Evolutionary conservation across 2,113 vertebrate species (phyloP).

Genomic region (Oncorhynchus gorbuscha): DNA sequence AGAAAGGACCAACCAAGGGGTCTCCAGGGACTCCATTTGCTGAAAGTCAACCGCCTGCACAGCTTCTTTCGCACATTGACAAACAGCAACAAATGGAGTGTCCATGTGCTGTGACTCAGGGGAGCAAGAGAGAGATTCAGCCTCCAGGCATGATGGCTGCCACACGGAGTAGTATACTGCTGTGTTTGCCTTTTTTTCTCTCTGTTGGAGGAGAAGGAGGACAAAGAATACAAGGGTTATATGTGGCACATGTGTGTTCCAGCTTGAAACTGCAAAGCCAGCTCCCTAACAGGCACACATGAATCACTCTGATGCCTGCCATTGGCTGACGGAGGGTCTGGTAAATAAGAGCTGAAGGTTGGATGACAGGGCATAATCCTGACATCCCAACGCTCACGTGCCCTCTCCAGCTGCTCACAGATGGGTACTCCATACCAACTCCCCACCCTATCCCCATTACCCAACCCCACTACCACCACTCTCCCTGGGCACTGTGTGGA

Average conservation of each 20-base stretch:
- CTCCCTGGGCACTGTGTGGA: neutral
- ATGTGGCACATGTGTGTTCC: slow-evolving; percentile 19
- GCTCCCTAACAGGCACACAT: slow-evolving; percentile 20
- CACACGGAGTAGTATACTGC: neutral
- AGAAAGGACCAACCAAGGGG: neutral
- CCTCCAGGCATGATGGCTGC: neutral
- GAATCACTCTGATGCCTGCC: slow-evolving; percentile 16
- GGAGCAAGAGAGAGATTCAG: neutral
- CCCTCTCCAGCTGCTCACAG: slow-evolving; percentile 10
- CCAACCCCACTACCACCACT: neutral
- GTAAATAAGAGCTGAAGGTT: slow-evolving; percentile 46
- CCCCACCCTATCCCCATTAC: neutral
- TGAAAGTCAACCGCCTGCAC: neutral
- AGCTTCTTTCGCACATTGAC: neutral
- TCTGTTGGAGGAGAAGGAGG: slow-evolving; percentile 1
- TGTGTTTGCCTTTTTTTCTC: neutral
- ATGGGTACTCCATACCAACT: neutral
- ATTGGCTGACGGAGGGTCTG: neutral
- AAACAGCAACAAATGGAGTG: neutral
- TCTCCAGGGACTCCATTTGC: neutral
- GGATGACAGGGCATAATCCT: slow-evolving; percentile 30
- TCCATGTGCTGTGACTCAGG: neutral
- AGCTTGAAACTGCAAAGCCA: slow-evolving; percentile 22
- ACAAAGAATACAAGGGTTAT: slow-evolving; percentile 23
- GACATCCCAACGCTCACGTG: neutral